phyloP scores from a whole-genome alignment of 2,113 vertebrate genomes.

The Gallinago jamesoni region DNA sequence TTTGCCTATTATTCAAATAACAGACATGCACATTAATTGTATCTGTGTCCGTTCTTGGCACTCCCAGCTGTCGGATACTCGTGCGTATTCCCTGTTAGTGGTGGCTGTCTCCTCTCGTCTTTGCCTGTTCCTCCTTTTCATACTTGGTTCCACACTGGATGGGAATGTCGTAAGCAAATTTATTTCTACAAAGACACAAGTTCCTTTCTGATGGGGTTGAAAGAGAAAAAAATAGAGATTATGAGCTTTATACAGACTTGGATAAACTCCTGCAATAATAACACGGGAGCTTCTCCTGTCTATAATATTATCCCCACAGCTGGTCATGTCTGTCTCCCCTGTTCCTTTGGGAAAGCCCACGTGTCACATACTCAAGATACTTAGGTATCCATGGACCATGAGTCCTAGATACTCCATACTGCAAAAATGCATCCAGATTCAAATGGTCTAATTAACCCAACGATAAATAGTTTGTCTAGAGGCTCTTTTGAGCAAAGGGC shows the following conservation, averaged over 20 bases:
- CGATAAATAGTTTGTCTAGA: conserved; percentile 26
- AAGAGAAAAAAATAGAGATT: not conserved
- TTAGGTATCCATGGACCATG: not conserved
- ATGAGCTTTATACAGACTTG: not conserved
- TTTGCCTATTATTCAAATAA: not conserved
- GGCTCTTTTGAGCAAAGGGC: not conserved
- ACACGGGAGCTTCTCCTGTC: not conserved
- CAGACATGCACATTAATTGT: not conserved
- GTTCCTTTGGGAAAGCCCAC: not conserved
- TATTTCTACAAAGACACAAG: not conserved
- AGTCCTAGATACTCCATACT: not conserved
- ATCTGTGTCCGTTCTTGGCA: not conserved
- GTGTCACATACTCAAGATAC: not conserved
- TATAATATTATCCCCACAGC: not conserved
- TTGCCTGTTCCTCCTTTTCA: not conserved
- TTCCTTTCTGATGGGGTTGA: not conserved
- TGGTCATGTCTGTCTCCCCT: not conserved
- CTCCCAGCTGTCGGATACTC: not conserved
- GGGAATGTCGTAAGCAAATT: not conserved
- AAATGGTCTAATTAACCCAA: not conserved
- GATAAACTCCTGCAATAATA: not conserved
- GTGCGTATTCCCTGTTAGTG: not conserved
- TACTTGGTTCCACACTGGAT: not conserved
- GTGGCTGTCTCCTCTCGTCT: not conserved
- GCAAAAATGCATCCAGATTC: not conserved